These are phyloP conservation scores for Oceanites oceanicus DNA, from an alignment of 2,113 vertebrate species.

Conservation along the genomic window DNA sequence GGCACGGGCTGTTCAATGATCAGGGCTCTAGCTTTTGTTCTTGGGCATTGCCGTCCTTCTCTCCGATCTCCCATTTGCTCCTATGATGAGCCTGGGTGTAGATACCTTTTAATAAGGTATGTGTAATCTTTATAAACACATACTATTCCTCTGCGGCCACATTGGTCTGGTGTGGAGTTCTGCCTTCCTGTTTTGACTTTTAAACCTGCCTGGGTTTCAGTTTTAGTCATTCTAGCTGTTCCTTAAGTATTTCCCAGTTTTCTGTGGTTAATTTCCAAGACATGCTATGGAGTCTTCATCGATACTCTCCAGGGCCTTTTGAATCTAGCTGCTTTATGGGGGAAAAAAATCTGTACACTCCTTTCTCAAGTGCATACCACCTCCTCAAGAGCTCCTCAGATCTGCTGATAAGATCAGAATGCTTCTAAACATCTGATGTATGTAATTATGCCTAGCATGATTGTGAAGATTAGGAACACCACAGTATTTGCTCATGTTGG, in stretches of 20 bases:
- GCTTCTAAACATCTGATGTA: neutral
- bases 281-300: neutral
- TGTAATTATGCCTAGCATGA: neutral
- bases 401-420: neutral
- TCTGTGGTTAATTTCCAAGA: neutral
- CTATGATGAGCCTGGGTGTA: neutral
- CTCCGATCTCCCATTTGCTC: neutral
- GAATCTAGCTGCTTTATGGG: neutral
- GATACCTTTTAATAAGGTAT: neutral
- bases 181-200: neutral
- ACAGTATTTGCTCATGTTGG: neutral
- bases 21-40: neutral
- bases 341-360: neutral
- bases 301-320: neutral
- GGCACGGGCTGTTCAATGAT: accelerated
- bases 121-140: neutral
- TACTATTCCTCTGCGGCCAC: neutral
- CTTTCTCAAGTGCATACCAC: neutral
- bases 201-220: neutral
- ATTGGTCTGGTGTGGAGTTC: neutral
- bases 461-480: neutral
- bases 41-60: neutral
- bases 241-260: neutral
- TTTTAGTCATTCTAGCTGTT: neutral
- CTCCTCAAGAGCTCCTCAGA: neutral